A percentile compares a stretch with the other conserved stretches of the same genome.
Evolutionary conservation across 2,888 invertebrate species (phyloP).

Genomic region (Apamea epomidion): DNA sequence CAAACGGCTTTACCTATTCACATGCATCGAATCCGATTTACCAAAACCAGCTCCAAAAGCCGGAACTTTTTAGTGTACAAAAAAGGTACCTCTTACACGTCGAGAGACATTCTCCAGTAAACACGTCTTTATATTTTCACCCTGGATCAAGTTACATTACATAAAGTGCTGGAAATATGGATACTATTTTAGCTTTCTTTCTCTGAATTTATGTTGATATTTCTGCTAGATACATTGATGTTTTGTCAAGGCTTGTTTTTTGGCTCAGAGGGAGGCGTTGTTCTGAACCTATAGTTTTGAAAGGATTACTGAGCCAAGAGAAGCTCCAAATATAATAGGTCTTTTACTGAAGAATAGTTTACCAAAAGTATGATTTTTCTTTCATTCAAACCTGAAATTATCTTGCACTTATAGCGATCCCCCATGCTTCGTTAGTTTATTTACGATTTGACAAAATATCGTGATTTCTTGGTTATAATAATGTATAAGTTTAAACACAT

Average conservation of each 20-base stretch:
- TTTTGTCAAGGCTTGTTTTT: constrained; percentile 1
- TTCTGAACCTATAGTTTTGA: not conserved
- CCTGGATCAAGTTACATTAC: not conserved
- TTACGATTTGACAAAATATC: not conserved
- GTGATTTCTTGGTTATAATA: too few relatives aligned
- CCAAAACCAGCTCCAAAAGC: constrained; percentile 14
- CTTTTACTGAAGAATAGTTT: not conserved
- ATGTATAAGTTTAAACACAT: not conserved
- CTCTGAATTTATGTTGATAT: not conserved
- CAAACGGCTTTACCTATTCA: not conserved
- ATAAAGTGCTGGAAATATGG: constrained; percentile 9
- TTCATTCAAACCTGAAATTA: not conserved
- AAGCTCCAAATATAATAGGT: not conserved
- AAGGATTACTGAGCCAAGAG: not conserved
- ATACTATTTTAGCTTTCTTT: not conserved
- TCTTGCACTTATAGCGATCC: not conserved
- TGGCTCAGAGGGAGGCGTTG: not conserved
- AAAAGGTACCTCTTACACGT: not conserved
- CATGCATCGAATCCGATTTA: constrained; percentile 7
- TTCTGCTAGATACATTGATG: not conserved
- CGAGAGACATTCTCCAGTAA: not conserved
- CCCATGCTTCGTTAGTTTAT: not conserved
- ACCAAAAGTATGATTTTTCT: not conserved
- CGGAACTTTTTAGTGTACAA: not conserved
- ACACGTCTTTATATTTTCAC: constrained; percentile 9